Percentiles rank a stretch among this genome's conserved stretches.
Conservation (phyloP, 2,113 vertebrate genomes). For the Anser brachyrhynchus region DNA sequence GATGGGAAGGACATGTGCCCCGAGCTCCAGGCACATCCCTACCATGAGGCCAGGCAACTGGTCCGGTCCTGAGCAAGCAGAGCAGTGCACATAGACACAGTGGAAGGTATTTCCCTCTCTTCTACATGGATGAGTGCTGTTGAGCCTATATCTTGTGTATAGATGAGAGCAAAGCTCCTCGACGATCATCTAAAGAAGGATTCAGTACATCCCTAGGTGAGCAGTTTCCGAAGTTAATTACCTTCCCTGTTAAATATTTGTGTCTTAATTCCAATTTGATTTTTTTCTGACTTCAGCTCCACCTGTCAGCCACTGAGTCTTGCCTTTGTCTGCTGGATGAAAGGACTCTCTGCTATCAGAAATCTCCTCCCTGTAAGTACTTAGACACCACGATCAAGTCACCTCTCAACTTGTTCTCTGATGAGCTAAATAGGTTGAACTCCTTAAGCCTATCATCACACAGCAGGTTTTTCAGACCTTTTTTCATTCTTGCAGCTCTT, state of each 20-base stretch:
- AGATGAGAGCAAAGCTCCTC: neutral
- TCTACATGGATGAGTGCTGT: neutral
- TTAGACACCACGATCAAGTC: constrained; percentile 51
- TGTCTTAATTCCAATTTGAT: constrained; percentile 26
- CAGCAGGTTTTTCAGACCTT: constrained; percentile 41
- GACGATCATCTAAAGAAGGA: neutral
- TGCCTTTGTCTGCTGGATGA: constrained; percentile 61
- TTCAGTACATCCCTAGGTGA: constrained; percentile 6
- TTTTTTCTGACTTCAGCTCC: constrained; percentile 28
- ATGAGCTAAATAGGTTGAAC: constrained; percentile 63
- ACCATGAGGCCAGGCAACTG: neutral
- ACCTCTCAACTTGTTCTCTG: constrained; percentile 61
- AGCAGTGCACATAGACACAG: fast-evolving
- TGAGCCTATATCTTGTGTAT: neutral
- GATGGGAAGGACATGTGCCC: neutral
- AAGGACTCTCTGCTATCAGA: constrained; percentile 60
- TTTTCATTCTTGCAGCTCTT: constrained; percentile 43
- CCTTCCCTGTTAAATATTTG: neutral
- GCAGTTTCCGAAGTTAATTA: constrained; percentile 46
- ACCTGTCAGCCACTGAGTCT: constrained; percentile 19
- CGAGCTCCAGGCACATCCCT: fast-evolving
- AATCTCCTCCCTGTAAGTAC: constrained; percentile 52
- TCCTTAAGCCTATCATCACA: constrained; percentile 60
- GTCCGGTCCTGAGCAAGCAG: neutral
- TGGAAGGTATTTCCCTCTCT: neutral